Base-by-base conservation (phyloP, 2,113 vertebrate genomes). In the Dicaeum eximium region DNA sequence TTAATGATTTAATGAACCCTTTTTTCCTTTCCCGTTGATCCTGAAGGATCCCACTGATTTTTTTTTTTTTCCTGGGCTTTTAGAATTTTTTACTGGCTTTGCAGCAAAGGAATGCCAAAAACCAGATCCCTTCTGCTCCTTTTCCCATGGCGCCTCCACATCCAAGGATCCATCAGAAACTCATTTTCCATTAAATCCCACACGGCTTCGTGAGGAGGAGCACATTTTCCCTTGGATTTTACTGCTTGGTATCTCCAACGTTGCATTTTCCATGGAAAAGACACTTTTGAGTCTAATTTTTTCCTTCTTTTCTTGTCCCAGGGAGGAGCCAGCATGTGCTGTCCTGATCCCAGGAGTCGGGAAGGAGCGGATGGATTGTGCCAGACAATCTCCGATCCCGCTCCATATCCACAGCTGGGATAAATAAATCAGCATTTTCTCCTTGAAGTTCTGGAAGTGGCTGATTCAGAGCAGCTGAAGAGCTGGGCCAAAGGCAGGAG, bases 401-500 rank as follows among this genome's bases (percentile, higher is more conserved):
- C 82, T 92, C 85, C 35, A 3, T 58, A 44, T 22, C 70, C 94
- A 48, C 88, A 71, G 86, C 93, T 72, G 91, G 62, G 40, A 95
- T 35, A 51, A 58, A 95, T 35, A 51, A 58, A 92, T 86, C 96
- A 61, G 10, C 45, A 7, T 40, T 88, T 74, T 65, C 30, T 50
- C 86, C 82, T 88, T 53, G 75, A 88, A 90, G 40, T 82, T 42
- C 57, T 80, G 62, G 48, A 86, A 64, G 51, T 30, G 50, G 6
- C 54, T 78, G 94, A 93, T 93, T 80, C 28, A 77, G 86, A 95
- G 79, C 94, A 77, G 82, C 62, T 60, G 58, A 64, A 57, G 28
- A 28, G 6, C 3, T 61, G 66, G n/a, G 65, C 45, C n/a, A 57
- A 92, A 86, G 28, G 58, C 25, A 28, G 30, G 31, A 30, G 0